A percentile compares a stretch with the other conserved stretches of the same genome.
Evolutionary conservation across 64 coral and sea anemone genomes (phyloP).

Genomic region (Trachythela sp.): DNA sequence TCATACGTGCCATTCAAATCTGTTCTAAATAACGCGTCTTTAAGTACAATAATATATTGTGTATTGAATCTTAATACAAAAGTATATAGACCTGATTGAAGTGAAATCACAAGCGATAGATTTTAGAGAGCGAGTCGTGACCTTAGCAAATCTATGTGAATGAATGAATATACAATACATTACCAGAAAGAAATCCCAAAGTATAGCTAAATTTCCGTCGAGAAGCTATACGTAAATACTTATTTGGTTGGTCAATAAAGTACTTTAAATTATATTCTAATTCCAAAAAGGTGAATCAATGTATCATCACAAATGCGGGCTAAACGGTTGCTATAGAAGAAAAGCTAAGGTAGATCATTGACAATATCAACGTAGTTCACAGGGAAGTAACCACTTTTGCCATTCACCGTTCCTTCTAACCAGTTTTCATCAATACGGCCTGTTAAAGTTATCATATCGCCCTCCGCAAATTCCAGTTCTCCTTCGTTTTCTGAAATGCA

Average conservation of each 20-base stretch:
- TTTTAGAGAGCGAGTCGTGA: no score
- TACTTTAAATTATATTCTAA: not conserved
- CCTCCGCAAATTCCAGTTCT: constrained; percentile 88
- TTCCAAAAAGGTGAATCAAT: not conserved
- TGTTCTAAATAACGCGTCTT: no score
- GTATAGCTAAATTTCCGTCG: not conserved
- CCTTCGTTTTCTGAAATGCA: constrained; percentile 78
- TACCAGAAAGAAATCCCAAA: not conserved
- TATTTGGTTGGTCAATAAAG: not conserved
- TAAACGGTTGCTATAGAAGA: not conserved
- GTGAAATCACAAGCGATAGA: no score
- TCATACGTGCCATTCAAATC: no score
- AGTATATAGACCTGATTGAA: no score
- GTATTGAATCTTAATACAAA: no score
- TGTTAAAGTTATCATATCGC: constrained; percentile 66
- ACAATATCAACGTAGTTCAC: constrained; percentile 72
- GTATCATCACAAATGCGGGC: not conserved
- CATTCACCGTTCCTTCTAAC: constrained; percentile 71
- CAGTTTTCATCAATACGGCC: constrained; percentile 89
- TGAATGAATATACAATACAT: not conserved
- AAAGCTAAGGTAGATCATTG: not conserved
- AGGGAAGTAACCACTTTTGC: constrained; percentile 74
- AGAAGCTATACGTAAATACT: not conserved
- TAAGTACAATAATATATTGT: no score
- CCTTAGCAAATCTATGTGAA: not conserved